Evolutionary conservation across 2,888 invertebrate species (phyloP).

Genomic region (Phaedon cochleariae): DNA sequence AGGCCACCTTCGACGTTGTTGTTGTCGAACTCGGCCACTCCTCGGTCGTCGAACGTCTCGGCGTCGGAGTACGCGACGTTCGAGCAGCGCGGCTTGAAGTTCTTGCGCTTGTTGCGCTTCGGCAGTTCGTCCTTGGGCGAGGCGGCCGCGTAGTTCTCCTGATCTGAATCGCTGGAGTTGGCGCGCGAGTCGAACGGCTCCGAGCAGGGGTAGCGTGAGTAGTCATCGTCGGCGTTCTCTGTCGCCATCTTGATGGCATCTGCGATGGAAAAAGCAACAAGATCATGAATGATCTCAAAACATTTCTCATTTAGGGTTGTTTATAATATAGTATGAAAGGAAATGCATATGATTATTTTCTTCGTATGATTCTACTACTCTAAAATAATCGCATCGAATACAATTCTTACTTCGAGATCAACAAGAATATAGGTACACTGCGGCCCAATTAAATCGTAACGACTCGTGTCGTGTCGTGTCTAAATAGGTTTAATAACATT

Average conservation of each 20-base stretch:
- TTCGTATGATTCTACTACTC: too few species aligned
- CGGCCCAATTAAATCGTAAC: too few species aligned
- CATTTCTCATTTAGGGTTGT: too few species aligned
- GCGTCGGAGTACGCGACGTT: constrained; percentile 65
- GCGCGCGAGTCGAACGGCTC: constrained; percentile 54
- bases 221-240: constrained; percentile 53
- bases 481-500: too few species aligned
- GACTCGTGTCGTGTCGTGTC: too few species aligned
- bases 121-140: constrained; percentile 65
- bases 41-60: constrained; percentile 45
- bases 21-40: constrained; percentile 52
- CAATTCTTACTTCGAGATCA: too few species aligned
- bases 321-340: too few species aligned
- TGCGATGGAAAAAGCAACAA: constrained; percentile 54
- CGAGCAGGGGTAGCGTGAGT: constrained; percentile 49
- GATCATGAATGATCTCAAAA: too few species aligned
- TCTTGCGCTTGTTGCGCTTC: constrained; percentile 79
- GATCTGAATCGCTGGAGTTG: constrained; percentile 67
- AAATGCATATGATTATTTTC: too few species aligned
- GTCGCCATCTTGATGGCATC: constrained; percentile 59
- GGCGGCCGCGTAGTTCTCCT: constrained; percentile 54
- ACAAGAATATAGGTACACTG: too few species aligned
- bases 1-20: constrained; percentile 57
- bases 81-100: constrained; percentile 79
- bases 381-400: too few species aligned